Conservation (phyloP, 2,113 vertebrate genomes). For the Diadophis punctatus region DNA sequence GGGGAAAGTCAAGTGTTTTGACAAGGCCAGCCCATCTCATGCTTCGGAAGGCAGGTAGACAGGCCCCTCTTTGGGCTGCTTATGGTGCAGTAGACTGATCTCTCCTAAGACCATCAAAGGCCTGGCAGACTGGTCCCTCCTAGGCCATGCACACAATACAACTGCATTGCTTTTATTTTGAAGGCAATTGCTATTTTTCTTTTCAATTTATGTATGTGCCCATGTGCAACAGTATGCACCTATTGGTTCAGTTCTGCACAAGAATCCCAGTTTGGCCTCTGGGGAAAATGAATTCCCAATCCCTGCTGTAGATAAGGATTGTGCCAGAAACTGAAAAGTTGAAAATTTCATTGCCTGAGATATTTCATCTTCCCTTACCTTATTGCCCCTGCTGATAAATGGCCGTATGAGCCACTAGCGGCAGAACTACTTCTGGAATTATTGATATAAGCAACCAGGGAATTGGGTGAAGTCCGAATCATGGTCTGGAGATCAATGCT, state of each 20-base stretch:
- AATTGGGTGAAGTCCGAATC: conserved; percentile 98
- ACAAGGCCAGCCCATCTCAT: neutral
- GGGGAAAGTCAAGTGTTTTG: neutral
- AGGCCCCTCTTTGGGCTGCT: neutral
- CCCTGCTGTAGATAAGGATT: neutral
- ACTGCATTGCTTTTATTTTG: neutral
- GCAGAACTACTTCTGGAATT: conserved; percentile 97
- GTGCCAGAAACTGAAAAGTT: neutral
- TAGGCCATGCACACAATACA: neutral
- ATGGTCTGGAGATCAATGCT: conserved; percentile 98
- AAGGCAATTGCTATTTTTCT: neutral
- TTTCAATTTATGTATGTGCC: neutral
- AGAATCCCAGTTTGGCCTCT: neutral
- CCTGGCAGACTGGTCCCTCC: neutral
- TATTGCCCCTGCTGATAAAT: conserved; percentile 91
- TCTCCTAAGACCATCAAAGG: neutral
- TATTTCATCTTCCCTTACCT: conserved; percentile 71
- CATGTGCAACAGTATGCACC: neutral
- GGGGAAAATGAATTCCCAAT: neutral
- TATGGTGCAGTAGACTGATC: neutral
- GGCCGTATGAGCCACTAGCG: conserved; percentile 93
- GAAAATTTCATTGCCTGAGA: neutral
- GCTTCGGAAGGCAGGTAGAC: neutral
- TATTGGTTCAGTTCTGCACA: neutral
- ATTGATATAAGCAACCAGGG: conserved; percentile 98